Evolutionary conservation across 2,888 invertebrate species (phyloP), one percentile per base, ranked within the genome.

Genomic region (Drosophila diplacantha): DNA sequence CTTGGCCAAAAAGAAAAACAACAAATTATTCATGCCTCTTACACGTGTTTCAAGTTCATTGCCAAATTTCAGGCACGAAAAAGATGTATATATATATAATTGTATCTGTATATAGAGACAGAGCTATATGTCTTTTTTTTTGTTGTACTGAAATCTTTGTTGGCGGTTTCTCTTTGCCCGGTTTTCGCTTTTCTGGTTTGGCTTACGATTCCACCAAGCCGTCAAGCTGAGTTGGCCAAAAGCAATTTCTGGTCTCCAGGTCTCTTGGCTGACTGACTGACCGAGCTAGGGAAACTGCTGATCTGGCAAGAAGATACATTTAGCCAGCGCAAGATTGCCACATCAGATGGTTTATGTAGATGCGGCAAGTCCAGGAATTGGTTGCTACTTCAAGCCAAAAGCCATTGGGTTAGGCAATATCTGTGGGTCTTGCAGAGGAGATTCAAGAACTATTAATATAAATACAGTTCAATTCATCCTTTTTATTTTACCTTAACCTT

Each of bases 21-120:
- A n/a, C n/a, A n/a, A 46, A 60, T 74, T 72, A 73, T 81, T 73
- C 76, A 76, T 76, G 64, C 72, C 70, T 41, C 71, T 74, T 73
- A 81, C 76, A 77, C 80, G 80, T 82, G 77, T 85, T 85, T 85
- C 85, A 85, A 85, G 85, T 85, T 85, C 85, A 85, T 85, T 85
- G 85, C 81, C 85, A 85, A 85, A 65, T 73, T 64, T 55, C 55
- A 35, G 61, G 39, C 74, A 41, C 51, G 18, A 47, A 20, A 54
- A 35, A 49, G 43, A 64, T 14, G 9, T 18, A 1, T 38, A 3
- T 38, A 9, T 35, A 9, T n/a, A n/a, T 18, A 2, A 12, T 5
- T 12, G 5, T 29, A 11, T 31, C 5, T 31, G 26, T 35, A 46
- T 59, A 51, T 54, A 47, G 38, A 34, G 31, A 32, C 26, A 22